Percentiles rank a stretch among this genome's conserved stretches.
Conservation (phyloP, 2,113 vertebrate species). For the Chlorodrepanis virens region DNA sequence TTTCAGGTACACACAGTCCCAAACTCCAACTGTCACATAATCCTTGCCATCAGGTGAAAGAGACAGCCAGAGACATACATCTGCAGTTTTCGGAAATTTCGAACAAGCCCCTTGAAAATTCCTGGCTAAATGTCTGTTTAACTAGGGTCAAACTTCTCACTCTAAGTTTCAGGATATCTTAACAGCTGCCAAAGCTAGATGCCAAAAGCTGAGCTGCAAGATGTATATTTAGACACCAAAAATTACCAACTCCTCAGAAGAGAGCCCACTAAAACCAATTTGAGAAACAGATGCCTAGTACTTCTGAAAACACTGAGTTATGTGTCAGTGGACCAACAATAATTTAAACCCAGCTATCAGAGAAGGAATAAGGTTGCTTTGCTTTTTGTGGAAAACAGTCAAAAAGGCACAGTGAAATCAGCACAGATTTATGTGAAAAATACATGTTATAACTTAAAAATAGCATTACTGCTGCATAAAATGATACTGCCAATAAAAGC, state of each 20-base stretch:
- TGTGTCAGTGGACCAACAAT: background rate
- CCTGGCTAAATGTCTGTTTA: background rate
- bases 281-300: background rate
- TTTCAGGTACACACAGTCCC: background rate
- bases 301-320: background rate
- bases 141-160: background rate
- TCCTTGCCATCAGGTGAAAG: rapidly evolving
- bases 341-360: background rate
- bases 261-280: background rate
- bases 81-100: background rate
- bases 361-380: background rate
- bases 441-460: background rate
- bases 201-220: background rate
- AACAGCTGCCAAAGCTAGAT: background rate
- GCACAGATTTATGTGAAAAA: background rate
- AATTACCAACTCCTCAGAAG: background rate
- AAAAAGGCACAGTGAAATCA: background rate
- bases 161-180: background rate
- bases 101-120: background rate
- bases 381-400: background rate
- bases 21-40: background rate
- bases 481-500: background rate
- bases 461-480: background rate
- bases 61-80: background rate
- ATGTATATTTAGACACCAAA: background rate